Percentiles rank a stretch among this genome's conserved stretches.
Conservation (phyloP, 2,888 invertebrate genomes). For the Onchidella celtica region DNA sequence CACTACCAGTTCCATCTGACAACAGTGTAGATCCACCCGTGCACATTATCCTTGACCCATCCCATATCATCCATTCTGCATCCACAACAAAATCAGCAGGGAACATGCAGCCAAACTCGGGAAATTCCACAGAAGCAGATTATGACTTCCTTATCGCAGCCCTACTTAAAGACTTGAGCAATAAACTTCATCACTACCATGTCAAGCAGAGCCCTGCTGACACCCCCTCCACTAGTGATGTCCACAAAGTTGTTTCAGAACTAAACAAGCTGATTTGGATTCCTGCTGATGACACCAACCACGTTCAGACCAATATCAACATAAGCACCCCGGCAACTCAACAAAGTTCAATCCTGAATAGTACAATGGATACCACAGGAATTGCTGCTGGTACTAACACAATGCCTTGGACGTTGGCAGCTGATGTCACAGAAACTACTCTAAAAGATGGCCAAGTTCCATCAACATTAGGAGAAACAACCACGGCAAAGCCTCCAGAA, state of each 20-base stretch:
- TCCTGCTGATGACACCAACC: background rate
- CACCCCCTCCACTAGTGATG: background rate
- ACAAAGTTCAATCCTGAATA: background rate
- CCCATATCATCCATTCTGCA: no score
- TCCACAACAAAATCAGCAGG: no score
- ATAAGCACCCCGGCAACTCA: background rate
- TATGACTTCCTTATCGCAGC: slow-evolving; percentile 13
- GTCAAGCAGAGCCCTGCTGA: background rate
- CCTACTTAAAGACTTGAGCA: background rate
- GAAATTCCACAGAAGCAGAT: background rate
- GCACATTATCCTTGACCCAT: background rate
- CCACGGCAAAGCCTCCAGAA: background rate
- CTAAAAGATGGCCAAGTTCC: no score
- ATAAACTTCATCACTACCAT: slow-evolving; percentile 6
- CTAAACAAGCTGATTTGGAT: slow-evolving; percentile 20
- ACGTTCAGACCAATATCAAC: background rate
- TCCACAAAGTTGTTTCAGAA: background rate
- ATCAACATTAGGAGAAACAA: background rate
- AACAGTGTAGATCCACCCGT: background rate
- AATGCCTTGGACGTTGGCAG: background rate
- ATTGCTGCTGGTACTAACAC: background rate
- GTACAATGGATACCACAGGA: background rate
- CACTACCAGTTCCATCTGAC: background rate
- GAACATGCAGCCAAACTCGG: no score
- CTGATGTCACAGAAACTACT: no score